phyloP scores from a whole-genome alignment of 2,113 vertebrate species.

The Sardina pilchardus region DNA sequence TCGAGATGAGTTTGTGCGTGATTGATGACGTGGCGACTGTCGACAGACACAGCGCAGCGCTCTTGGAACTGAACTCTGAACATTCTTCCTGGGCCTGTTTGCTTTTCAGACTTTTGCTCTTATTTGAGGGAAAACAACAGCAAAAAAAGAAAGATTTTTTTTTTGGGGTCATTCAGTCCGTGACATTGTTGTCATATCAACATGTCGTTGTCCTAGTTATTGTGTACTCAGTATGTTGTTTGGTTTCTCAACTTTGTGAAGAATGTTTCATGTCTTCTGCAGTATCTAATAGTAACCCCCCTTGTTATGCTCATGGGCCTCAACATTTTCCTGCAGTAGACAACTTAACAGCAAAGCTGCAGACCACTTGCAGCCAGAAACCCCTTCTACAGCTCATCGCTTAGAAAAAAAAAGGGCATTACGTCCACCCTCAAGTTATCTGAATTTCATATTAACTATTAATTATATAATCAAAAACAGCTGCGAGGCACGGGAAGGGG shows the following conservation, averaged over 20 bases:
- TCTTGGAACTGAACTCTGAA: neutral
- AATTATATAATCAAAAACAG: constrained; percentile 68
- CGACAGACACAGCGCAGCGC: neutral
- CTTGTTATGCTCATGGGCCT: neutral
- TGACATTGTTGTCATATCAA: neutral
- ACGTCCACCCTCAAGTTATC: constrained; percentile 15
- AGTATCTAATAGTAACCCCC: neutral
- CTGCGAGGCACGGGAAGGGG: constrained; percentile 50
- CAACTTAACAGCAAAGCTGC: neutral
- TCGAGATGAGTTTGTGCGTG: neutral
- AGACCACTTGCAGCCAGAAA: neutral
- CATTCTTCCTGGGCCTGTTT: neutral
- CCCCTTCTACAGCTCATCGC: neutral
- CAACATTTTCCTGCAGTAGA: neutral
- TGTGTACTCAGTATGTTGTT: neutral
- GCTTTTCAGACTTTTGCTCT: neutral
- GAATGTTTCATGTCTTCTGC: neutral
- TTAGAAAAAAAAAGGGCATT: neutral
- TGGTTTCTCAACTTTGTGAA: neutral
- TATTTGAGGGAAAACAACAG: neutral
- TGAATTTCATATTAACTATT: constrained; percentile 53
- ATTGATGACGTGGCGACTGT: neutral
- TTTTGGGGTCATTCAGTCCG: neutral
- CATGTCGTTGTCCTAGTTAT: neutral
- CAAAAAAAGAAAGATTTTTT: neutral